A percentile compares a stretch with the other conserved stretches of the same genome.
Evolutionary conservation across 2,888 invertebrate species (phyloP).

Genomic region (Drosophila melanosoma): DNA sequence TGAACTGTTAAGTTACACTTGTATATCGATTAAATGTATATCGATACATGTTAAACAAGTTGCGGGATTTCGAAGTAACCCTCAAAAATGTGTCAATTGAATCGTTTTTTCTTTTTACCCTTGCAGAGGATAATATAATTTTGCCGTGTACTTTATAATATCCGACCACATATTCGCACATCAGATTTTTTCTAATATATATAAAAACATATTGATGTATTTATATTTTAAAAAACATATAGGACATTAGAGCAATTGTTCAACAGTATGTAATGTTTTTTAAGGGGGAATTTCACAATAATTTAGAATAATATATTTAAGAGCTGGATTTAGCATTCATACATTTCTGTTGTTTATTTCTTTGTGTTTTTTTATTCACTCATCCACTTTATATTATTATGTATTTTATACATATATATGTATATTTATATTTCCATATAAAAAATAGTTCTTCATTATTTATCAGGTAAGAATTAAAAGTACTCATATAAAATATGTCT

Average conservation of each 20-base stretch:
- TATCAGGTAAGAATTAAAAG: conserved; percentile 52
- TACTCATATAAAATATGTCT: conserved; percentile 32
- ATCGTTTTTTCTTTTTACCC: not conserved
- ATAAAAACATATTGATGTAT: not conserved
- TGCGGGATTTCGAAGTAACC: not conserved
- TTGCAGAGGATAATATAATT: not conserved
- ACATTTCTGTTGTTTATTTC: conserved; percentile 2
- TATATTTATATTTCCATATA: conserved; percentile 59
- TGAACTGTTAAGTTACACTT: not conserved
- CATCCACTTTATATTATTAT: conserved; percentile 72
- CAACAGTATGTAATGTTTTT: not conserved
- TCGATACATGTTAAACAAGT: not conserved
- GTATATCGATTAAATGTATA: not conserved
- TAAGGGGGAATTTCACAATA: not conserved
- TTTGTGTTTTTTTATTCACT: conserved; percentile 67
- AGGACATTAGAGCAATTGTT: not conserved
- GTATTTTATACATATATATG: conserved; percentile 58
- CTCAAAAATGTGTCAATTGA: not conserved
- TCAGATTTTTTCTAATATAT: not conserved
- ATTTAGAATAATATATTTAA: not conserved
- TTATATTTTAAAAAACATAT: not conserved
- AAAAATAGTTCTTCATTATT: conserved; percentile 68
- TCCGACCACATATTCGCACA: not conserved
- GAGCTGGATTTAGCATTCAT: not conserved
- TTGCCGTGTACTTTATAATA: not conserved